Evolutionary conservation across 2,888 invertebrate genomes (phyloP).

Genomic region (Eledona agricola): DNA sequence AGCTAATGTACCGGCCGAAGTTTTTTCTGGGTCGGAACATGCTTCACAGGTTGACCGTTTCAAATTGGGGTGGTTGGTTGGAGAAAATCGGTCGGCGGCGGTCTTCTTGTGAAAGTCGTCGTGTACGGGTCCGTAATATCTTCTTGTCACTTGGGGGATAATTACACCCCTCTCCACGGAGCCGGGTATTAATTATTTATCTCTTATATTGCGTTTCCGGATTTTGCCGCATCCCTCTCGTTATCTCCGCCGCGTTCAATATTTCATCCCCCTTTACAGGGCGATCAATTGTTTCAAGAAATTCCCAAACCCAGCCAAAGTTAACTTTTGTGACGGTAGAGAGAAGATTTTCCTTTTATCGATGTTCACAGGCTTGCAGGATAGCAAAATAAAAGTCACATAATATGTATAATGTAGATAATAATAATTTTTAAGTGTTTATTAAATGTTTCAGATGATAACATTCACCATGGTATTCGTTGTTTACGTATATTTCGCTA

Average conservation of each 20-base stretch:
- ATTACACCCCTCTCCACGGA: conserved; percentile 23
- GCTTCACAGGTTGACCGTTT: conserved; percentile 30
- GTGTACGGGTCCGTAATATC: conserved; percentile 23
- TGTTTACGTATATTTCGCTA: no score
- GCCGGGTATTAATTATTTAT: conserved; percentile 56
- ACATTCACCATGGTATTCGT: no score
- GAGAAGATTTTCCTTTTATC: no score
- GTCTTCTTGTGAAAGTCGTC: conserved; percentile 24
- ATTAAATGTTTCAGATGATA: no score
- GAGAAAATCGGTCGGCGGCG: conserved; percentile 16
- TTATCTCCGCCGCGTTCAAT: conserved; percentile 24
- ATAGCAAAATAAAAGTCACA: no score
- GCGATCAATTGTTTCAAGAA: no score
- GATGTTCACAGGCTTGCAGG: no score
- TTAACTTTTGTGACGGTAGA: no score
- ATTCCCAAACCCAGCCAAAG: no score
- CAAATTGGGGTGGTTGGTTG: conserved; percentile 26
- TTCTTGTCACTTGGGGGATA: conserved; percentile 23
- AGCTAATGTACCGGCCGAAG: conserved; percentile 46
- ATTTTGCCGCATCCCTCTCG: conserved; percentile 44
- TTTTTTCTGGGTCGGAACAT: conserved; percentile 24
- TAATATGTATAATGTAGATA: no score
- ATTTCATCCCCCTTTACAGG: conserved; percentile 27
- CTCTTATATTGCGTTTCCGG: conserved; percentile 50
- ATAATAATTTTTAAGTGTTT: no score